These are phyloP conservation scores for Lymantria dispar DNA, from an alignment of 2,888 invertebrate species.

Conservation along the genomic window DNA sequence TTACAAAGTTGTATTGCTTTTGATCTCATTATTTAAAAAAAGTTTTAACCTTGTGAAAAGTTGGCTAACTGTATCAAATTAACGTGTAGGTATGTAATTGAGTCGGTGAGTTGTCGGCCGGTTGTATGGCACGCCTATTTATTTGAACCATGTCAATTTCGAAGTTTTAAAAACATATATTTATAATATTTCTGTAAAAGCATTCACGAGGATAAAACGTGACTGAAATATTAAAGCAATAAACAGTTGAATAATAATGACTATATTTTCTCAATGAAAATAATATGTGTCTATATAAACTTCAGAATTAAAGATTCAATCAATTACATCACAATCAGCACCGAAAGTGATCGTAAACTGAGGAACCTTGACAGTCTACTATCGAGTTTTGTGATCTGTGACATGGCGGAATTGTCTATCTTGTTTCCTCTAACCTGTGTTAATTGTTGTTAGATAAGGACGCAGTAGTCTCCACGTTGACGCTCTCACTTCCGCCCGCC, in stretches of 20 bases:
- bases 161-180: constrained; percentile 45
- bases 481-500: constrained; percentile 82
- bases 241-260: constrained; percentile 48
- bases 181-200: constrained; percentile 46
- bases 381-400: constrained; percentile 62
- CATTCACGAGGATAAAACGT: constrained; percentile 45
- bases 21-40: constrained; percentile 25
- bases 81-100: constrained; percentile 23
- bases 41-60: constrained; percentile 18
- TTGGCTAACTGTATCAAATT: constrained; percentile 34
- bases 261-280: constrained; percentile 60
- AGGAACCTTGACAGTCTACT: constrained; percentile 67
- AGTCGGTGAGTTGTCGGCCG: constrained; percentile 19
- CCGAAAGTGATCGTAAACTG: constrained; percentile 77
- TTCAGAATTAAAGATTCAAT: constrained; percentile 51
- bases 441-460: constrained; percentile 66
- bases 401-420: constrained; percentile 67
- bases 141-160: constrained; percentile 54
- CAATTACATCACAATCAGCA: constrained; percentile 65
- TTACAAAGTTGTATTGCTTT: constrained; percentile 14
- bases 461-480: constrained; percentile 50
- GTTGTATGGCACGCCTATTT: constrained; percentile 44
- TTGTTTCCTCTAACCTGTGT: constrained; percentile 45
- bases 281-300: constrained; percentile 23
- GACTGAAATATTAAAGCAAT: constrained; percentile 59